These are phyloP conservation scores for Melikaiella ostensackeni DNA, from an alignment of 2,888 invertebrate genomes.

Conservation along the genomic window DNA sequence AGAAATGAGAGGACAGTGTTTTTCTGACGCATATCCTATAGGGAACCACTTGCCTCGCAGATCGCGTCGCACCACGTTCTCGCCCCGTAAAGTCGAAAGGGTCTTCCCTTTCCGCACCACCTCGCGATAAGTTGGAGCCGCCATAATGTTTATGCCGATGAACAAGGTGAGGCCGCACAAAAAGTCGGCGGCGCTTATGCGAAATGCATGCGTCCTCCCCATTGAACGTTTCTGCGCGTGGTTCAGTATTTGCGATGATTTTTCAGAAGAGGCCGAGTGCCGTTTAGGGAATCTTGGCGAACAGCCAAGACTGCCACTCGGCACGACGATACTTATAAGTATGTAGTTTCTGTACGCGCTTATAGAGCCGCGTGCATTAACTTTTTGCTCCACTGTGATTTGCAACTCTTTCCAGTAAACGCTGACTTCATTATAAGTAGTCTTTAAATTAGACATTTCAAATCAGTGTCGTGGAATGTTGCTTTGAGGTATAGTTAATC, in stretches of 20 bases:
- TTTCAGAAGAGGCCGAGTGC: slow-evolving; percentile 59
- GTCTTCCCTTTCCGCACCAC: slow-evolving; percentile 27
- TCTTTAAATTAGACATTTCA: neutral
- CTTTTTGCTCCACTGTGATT: slow-evolving; percentile 19
- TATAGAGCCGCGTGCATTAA: slow-evolving; percentile 21
- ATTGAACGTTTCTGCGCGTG: slow-evolving; percentile 30
- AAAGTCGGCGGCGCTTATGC: slow-evolving; percentile 46
- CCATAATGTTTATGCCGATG: slow-evolving; percentile 50
- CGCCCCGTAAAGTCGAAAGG: slow-evolving; percentile 5
- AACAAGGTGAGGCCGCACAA: slow-evolving; percentile 48
- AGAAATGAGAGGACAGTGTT: slow-evolving; percentile 12
- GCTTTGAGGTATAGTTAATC: no score
- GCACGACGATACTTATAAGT: slow-evolving; percentile 47
- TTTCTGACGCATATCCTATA: neutral
- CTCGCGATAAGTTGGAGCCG: slow-evolving; percentile 11
- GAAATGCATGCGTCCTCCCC: slow-evolving; percentile 37
- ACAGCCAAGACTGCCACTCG: slow-evolving; percentile 49
- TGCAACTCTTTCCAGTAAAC: slow-evolving; percentile 22
- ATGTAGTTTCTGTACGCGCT: slow-evolving; percentile 31
- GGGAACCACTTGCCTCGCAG: slow-evolving; percentile 26
- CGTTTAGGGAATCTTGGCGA: slow-evolving; percentile 76
- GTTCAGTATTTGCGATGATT: slow-evolving; percentile 51
- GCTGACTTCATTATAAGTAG: slow-evolving; percentile 12
- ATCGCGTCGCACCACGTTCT: slow-evolving; percentile 24
- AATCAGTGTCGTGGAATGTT: neutral